phyloP scores from a whole-genome alignment of 1,140 invertebrate species.

The Brevipalpus yothersi region DNA sequence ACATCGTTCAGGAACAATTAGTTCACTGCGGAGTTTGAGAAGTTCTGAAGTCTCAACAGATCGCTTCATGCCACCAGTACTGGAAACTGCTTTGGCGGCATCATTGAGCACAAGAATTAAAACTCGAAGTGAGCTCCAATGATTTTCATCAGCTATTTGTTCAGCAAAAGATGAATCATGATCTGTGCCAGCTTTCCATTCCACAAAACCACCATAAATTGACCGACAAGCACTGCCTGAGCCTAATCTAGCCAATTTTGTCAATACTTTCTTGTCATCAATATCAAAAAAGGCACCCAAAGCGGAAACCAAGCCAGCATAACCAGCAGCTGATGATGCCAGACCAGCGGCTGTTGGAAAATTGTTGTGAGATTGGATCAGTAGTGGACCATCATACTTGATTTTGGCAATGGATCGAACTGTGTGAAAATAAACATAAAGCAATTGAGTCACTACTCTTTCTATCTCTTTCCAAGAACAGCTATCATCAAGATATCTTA shows the following conservation, averaged over 20 bases:
- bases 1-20: constrained; percentile 41
- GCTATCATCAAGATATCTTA: background rate
- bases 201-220: constrained; percentile 72
- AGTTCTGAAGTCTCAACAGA: constrained; percentile 57
- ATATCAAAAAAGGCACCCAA: constrained; percentile 49
- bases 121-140: constrained; percentile 78
- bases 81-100: constrained; percentile 55
- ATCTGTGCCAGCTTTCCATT: constrained; percentile 54
- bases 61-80: constrained; percentile 70
- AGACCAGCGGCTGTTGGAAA: constrained; percentile 95
- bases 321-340: constrained; percentile 91
- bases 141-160: constrained; percentile 34
- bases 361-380: constrained; percentile 65
- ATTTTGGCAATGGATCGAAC: background rate
- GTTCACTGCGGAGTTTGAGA: constrained; percentile 40
- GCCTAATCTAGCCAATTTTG: constrained; percentile 33
- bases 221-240: constrained; percentile 93
- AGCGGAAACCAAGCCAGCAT: constrained; percentile 55
- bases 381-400: constrained; percentile 36
- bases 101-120: constrained; percentile 74
- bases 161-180: constrained; percentile 58
- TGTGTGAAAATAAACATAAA: background rate
- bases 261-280: constrained; percentile 39
- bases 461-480: background rate
- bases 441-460: background rate